phyloP scores from a whole-genome alignment of 2,888 invertebrate genomes.

The Temnothorax rugatulus region DNA sequence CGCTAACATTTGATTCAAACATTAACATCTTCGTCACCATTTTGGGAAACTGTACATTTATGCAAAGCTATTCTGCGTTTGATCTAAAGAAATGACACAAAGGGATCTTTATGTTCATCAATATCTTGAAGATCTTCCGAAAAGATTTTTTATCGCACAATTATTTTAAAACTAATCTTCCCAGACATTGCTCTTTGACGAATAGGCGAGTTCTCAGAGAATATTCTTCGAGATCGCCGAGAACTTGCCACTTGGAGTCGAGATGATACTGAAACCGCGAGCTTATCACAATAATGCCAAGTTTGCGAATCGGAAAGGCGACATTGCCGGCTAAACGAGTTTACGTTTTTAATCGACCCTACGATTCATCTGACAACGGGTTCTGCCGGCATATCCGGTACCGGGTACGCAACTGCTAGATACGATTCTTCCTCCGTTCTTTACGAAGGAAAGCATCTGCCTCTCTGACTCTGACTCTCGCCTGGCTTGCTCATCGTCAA shows the following conservation, averaged over 20 bases:
- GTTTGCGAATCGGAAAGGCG: slow-evolving; percentile 52
- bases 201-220: neutral
- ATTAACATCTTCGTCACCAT: slow-evolving; percentile 17
- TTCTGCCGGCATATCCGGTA: slow-evolving; percentile 71
- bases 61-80: neutral
- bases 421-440: slow-evolving; percentile 62
- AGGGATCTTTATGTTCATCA: neutral
- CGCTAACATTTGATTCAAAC: slow-evolving; percentile 54
- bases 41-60: neutral
- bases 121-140: slow-evolving; percentile 19
- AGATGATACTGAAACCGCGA: neutral
- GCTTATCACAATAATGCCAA: neutral
- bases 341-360: slow-evolving; percentile 74
- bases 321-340: slow-evolving; percentile 72
- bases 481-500: slow-evolving; percentile 64
- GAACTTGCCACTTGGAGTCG: neutral
- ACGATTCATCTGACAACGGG: slow-evolving; percentile 74
- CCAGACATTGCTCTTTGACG: neutral
- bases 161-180: neutral
- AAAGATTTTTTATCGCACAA: neutral
- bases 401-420: slow-evolving; percentile 71
- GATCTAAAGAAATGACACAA: neutral
- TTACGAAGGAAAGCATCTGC: slow-evolving; percentile 62
- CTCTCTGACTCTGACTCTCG: slow-evolving; percentile 37
- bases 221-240: neutral